phyloP scores from a whole-genome alignment of 2,797 vertebrate species.

The Microcaecilia unicolor region DNA sequence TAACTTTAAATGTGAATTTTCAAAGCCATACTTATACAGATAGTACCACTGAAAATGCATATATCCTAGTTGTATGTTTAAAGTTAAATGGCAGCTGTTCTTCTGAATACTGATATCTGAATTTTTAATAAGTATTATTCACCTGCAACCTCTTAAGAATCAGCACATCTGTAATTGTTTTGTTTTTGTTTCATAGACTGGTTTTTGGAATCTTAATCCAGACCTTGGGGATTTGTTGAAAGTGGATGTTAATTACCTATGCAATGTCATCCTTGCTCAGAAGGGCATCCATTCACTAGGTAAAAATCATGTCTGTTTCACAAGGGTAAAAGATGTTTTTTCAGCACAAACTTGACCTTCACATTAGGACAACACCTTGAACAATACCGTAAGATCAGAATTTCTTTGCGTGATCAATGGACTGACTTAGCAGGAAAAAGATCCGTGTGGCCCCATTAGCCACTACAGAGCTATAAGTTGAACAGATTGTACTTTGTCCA shows the following conservation, averaged over 20 bases:
- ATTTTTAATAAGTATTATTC: not conserved
- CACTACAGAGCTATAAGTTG: too few species aligned
- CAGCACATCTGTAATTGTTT: not conserved
- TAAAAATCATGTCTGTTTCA: conserved; percentile 37
- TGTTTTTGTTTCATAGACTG: conserved; percentile 52
- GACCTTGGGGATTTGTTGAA: conserved; percentile 53
- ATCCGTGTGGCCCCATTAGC: too few species aligned
- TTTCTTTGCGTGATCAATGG: too few species aligned
- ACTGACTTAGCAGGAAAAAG: too few species aligned
- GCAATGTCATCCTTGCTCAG: conserved; percentile 54
- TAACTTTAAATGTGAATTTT: too few species aligned
- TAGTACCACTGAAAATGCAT: too few species aligned
- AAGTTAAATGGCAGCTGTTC: too few species aligned
- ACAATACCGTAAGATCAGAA: not conserved
- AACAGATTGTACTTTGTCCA: too few species aligned
- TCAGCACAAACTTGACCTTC: not conserved
- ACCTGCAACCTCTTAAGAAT: not conserved
- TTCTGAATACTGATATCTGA: too few species aligned
- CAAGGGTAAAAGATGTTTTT: too few species aligned
- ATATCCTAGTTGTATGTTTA: not conserved
- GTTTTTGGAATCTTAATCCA: conserved; percentile 67
- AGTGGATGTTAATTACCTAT: conserved; percentile 51
- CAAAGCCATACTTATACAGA: too few species aligned
- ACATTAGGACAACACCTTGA: not conserved
- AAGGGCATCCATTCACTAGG: conserved; percentile 75